Evolutionary conservation across 2,888 invertebrate species (phyloP), one percentile per base, ranked within the genome.

Genomic region (Hylaea fasciaria): DNA sequence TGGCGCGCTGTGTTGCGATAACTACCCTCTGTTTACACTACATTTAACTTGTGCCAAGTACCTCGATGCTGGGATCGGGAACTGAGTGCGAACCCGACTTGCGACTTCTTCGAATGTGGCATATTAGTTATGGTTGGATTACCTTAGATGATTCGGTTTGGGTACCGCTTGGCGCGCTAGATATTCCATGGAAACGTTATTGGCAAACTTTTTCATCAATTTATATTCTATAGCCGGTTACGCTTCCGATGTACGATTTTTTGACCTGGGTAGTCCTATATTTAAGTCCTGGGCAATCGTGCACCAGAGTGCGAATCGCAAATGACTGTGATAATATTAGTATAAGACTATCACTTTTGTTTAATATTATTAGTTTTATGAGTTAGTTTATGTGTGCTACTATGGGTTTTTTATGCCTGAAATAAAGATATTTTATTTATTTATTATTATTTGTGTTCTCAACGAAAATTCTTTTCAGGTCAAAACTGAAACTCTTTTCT

Each of bases 31-130:
- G 86, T 89, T 89, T 88, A 88, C 90, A 81, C 83, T 89, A 89
- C 88, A 90, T 89, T 90, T 84, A 89, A 89, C 89, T 89, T 88
- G 83, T 77, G 85, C 85, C 82, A 84, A 87, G 87, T 85, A 80
- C 81, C 73, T 73, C 70, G 61, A 64, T 65, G 49, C 62, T 59
- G 58, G 73, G 66, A 66, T 71, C 66, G 69, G n/a, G 64, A 60
- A 65, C 70, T 64, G 72, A 73, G 77, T 72, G 71, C 66, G 71
- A 72, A 66, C 74, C 71, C 72, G 70, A 77, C 76, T 76, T 76
- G 73, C 73, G 75, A 74, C 72, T 73, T 70, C 69, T 70, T 68
- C 74, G 69, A 77, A 76, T 66, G 74, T 65, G 74, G 68, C 71
- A 74, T 76, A 77, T 78, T 74, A 76, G 69, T 77, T 68, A 78